These are phyloP conservation scores for Pentamera pediparva DNA, from an alignment of 53 echinoderm and acorn worm genomes.

Conservation along the genomic window DNA sequence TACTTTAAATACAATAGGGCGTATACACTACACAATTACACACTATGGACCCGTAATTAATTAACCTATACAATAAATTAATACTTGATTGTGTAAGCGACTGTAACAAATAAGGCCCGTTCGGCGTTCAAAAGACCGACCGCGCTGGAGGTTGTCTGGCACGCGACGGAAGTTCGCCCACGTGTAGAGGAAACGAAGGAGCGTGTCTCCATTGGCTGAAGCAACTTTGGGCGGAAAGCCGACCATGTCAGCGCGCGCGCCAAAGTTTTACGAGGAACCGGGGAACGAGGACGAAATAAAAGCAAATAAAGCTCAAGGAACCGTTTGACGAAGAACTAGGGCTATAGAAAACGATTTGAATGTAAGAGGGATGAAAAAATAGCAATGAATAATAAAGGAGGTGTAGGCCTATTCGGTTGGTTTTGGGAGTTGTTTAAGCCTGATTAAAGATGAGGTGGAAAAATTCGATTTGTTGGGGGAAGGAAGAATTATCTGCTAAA, in stretches of 20 bases:
- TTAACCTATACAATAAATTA: too few relatives aligned
- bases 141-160: too few relatives aligned
- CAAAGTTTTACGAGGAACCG: not conserved
- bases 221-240: slow-evolving; percentile 16
- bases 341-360: not conserved
- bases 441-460: not conserved
- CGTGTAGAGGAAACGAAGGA: slow-evolving; percentile 32
- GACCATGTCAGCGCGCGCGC: slow-evolving; percentile 12
- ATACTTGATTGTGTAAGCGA: slow-evolving; percentile 25
- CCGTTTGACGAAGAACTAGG: not conserved
- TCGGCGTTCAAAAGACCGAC: slow-evolving; percentile 9
- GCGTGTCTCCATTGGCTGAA: slow-evolving; percentile 37
- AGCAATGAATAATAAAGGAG: not conserved
- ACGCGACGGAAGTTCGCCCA: slow-evolving; percentile 20
- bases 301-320: not conserved
- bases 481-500: not conserved
- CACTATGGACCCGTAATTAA: too few relatives aligned
- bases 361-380: not conserved
- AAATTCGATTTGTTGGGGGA: not conserved
- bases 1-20: too few relatives aligned
- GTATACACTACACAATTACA: too few relatives aligned
- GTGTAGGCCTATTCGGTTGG: not conserved
- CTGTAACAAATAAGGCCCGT: not conserved
- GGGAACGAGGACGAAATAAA: not conserved
- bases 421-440: slow-evolving; percentile 13